phyloP scores from a whole-genome alignment of 2,888 invertebrate species.

The Zaprionus obscuricornis region DNA sequence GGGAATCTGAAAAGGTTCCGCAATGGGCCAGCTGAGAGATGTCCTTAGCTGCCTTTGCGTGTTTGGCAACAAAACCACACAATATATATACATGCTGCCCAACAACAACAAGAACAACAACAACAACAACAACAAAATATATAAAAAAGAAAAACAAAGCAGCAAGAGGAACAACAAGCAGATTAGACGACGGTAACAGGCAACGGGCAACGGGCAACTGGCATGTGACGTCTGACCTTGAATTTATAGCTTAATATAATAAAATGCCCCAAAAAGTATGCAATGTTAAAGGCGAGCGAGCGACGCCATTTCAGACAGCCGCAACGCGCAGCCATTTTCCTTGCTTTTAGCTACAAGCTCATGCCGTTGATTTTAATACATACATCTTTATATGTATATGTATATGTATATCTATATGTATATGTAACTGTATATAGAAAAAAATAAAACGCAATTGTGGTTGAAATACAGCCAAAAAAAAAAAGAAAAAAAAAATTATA shows the following conservation, averaged over 20 bases:
- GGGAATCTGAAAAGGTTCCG: conserved; percentile 45
- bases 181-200: conserved; percentile 12
- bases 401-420: too few species aligned
- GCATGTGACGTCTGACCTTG: conserved; percentile 70
- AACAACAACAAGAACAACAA: not conserved
- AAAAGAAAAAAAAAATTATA: conserved; percentile 73
- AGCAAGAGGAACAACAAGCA: conserved; percentile 13
- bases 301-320: conserved; percentile 63
- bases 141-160: too few species aligned
- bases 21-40: conserved; percentile 24
- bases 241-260: conserved; percentile 74
- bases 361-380: conserved; percentile 8
- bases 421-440: not conserved
- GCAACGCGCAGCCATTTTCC: conserved; percentile 31
- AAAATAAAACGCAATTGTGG: conserved; percentile 63
- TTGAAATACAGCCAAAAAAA: conserved; percentile 17
- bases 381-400: too few species aligned
- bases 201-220: conserved; percentile 52
- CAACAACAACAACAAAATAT: conserved; percentile 6
- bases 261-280: conserved; percentile 55
- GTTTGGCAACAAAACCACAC: conserved; percentile 34
- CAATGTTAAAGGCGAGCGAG: conserved; percentile 48
- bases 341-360: not conserved
- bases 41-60: conserved; percentile 54
- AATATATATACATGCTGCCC: conserved; percentile 22